phyloP scores from a whole-genome alignment of 2,113 vertebrate species.

The Cathartes aura region DNA sequence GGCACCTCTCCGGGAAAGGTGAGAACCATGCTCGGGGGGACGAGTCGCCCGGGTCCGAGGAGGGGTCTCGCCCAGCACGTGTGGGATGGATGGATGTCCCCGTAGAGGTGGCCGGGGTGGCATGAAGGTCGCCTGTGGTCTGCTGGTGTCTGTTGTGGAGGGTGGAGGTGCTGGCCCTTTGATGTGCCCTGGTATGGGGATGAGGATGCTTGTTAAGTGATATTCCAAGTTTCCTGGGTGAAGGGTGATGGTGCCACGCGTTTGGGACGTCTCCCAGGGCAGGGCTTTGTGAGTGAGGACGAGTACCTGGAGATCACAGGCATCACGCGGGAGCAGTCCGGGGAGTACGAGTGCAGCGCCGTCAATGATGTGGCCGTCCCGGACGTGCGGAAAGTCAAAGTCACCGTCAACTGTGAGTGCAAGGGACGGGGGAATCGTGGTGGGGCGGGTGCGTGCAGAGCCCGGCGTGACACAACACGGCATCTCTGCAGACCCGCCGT shows the following conservation, averaged over 20 bases:
- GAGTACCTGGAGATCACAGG: conserved; percentile 92
- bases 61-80: rapidly evolving
- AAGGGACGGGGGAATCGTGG: rapidly evolving
- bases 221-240: background rate
- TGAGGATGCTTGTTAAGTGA: background rate
- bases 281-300: conserved; percentile 88
- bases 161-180: background rate
- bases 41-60: rapidly evolving
- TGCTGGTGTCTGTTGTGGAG: background rate
- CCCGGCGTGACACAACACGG: rapidly evolving
- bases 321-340: conserved; percentile 93
- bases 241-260: rapidly evolving
- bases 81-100: rapidly evolving
- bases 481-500: conserved; percentile 85
- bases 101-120: rapidly evolving
- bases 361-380: conserved; percentile 91
- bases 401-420: conserved; percentile 95
- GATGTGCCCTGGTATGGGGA: background rate
- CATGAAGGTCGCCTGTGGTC: rapidly evolving
- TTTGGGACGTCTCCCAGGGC: conserved; percentile 71
- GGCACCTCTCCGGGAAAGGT: conserved; percentile 90
- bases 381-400: conserved; percentile 87
- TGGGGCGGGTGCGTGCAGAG: rapidly evolving
- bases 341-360: conserved; percentile 94
- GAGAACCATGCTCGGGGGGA: background rate